These are phyloP conservation scores for Lasioglossum vierecki DNA, from an alignment of 2,888 invertebrate genomes.

Conservation along the genomic window DNA sequence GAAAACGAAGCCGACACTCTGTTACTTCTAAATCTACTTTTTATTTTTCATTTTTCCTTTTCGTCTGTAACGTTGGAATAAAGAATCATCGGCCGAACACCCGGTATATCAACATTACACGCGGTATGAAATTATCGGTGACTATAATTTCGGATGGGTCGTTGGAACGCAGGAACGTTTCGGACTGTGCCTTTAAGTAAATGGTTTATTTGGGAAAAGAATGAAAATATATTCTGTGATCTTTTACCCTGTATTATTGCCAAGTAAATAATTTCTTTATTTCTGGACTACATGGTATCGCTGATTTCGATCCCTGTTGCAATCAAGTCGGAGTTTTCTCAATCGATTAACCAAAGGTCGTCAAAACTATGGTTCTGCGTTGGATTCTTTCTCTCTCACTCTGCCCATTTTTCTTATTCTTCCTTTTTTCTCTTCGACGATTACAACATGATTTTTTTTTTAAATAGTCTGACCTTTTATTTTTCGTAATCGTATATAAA, in stretches of 20 bases:
- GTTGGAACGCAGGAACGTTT: neutral
- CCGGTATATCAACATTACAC: conserved; percentile 12
- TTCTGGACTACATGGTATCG: neutral
- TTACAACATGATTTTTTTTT: conserved; percentile 28
- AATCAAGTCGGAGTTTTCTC: conserved; percentile 27
- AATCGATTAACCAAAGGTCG: neutral
- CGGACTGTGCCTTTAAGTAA: neutral
- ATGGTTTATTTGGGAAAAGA: neutral
- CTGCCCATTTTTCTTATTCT: conserved; percentile 50
- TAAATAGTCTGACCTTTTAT: conserved; percentile 28
- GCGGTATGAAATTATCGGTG: neutral
- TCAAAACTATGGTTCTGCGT: conserved; percentile 38
- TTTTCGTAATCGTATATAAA: conserved; percentile 25
- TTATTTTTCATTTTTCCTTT: neutral
- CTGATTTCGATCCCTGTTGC: conserved; percentile 23
- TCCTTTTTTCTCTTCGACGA: conserved; percentile 32
- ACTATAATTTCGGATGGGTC: neutral
- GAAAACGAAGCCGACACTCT: neutral
- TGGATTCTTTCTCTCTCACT: conserved; percentile 61
- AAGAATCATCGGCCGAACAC: neutral
- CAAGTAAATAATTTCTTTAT: neutral
- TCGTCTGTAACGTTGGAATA: neutral
- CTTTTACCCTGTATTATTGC: conserved; percentile 2
- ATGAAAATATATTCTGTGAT: conserved; percentile 9
- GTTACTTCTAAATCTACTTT: neutral